A percentile compares a stretch with the other conserved stretches of the same genome.
These are phyloP conservation scores for Podotricha telesiphe DNA, from an alignment of 2,888 invertebrate genomes.

Conservation along the genomic window DNA sequence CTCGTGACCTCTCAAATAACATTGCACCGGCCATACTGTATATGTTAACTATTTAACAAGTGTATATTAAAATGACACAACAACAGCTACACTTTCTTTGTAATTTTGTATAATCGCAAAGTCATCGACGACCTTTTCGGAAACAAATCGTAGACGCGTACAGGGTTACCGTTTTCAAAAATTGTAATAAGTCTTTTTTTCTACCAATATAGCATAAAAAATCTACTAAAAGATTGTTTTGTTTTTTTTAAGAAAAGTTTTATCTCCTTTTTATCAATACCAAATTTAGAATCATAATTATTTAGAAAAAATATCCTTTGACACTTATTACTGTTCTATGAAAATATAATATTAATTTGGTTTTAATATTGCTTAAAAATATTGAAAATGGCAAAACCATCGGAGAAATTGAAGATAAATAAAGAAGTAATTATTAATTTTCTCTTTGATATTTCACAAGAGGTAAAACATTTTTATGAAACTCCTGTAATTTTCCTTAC, in stretches of 20 bases:
- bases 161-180: conserved; percentile 58
- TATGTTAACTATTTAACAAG: conserved; percentile 76
- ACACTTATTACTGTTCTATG: neutral
- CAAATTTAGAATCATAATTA: neutral
- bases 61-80: conserved; percentile 71
- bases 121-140: conserved; percentile 82
- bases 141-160: conserved; percentile 82
- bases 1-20: conserved; percentile 93
- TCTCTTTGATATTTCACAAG: conserved; percentile 68
- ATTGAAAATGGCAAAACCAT: conserved; percentile 37
- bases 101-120: conserved; percentile 83
- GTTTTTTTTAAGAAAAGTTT: no score
- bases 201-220: conserved; percentile 16
- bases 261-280: neutral
- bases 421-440: conserved; percentile 51
- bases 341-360: neutral
- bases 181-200: conserved; percentile 31
- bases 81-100: conserved; percentile 76
- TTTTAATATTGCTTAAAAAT: neutral
- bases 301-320: neutral
- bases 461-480: conserved; percentile 73
- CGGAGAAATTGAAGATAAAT: conserved; percentile 45
- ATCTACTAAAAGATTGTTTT: no score
- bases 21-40: conserved; percentile 94
- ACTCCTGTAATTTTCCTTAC: conserved; percentile 68